Evolutionary conservation across 2,888 invertebrate species (phyloP).

Genomic region (Drosophila mettleri): DNA sequence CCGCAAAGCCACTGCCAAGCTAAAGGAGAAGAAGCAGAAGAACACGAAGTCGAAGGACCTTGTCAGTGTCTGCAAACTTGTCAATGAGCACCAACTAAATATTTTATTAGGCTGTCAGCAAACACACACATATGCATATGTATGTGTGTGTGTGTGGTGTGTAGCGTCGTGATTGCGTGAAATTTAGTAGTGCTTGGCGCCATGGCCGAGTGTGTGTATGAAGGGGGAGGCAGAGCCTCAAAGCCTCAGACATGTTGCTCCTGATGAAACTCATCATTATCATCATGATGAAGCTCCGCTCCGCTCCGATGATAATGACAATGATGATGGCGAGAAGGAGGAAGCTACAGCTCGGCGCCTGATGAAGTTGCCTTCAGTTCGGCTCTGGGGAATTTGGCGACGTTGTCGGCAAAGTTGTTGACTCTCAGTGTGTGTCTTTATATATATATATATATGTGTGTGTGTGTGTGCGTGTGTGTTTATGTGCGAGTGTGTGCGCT

Average conservation of each 20-base stretch:
- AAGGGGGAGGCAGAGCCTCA: constrained; percentile 34
- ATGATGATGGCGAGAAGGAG: constrained; percentile 52
- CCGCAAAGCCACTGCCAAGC: constrained; percentile 50
- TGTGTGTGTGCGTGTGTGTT: constrained; percentile 16
- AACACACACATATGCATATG: constrained; percentile 25
- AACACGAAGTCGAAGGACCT: constrained; percentile 46
- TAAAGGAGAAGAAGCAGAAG: constrained; percentile 4
- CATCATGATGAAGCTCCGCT: constrained; percentile 23
- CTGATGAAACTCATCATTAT: constrained; percentile 65
- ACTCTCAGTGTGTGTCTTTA: constrained; percentile 31
- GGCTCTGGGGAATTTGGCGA: constrained; percentile 65
- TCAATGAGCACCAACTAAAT: constrained; percentile 83
- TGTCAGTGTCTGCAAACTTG: constrained; percentile 76
- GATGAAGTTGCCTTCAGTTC: constrained; percentile 70
- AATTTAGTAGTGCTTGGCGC: constrained; percentile 69
- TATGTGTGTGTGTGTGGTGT: constrained; percentile 23
- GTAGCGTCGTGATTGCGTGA: constrained; percentile 76
- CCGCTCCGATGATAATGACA: constrained; percentile 40
- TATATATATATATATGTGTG: no score
- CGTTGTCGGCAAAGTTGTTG: constrained; percentile 71
- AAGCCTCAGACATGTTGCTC: constrained; percentile 65
- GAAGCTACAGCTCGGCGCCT: constrained; percentile 60
- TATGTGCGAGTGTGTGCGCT: constrained; percentile 18
- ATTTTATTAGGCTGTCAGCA: constrained; percentile 82
- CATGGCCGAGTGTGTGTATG: constrained; percentile 19